phyloP scores from a whole-genome alignment of 2,797 vertebrate species.

The Sebastolobus alascanus region DNA sequence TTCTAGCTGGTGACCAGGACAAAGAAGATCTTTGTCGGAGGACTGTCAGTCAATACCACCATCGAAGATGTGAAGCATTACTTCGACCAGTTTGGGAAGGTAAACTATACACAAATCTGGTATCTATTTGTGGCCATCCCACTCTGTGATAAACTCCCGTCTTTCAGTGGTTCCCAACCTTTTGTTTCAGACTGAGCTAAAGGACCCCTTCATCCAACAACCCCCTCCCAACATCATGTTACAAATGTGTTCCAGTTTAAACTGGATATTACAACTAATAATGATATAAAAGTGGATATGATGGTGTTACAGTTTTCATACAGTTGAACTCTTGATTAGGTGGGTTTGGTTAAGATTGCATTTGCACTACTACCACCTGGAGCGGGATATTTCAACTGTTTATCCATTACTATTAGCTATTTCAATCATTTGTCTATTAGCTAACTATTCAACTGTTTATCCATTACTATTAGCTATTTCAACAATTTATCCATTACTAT shows the following conservation, averaged over 20 bases:
- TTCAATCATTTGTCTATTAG: no score
- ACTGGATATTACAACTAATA: neutral
- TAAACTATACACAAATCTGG: conserved; percentile 66
- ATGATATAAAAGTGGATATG: neutral
- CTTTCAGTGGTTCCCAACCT: conserved; percentile 1
- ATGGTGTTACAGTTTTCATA: neutral
- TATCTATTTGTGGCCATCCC: conserved; percentile 2
- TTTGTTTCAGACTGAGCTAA: neutral
- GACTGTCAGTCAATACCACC: conserved; percentile 95
- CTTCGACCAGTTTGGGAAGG: conserved; percentile 98
- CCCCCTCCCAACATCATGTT: neutral
- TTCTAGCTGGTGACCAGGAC: conserved; percentile 97
- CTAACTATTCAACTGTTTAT: no score
- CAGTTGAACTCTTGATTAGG: neutral
- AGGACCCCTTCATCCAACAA: neutral
- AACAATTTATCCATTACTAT: no score
- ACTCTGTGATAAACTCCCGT: conserved; percentile 2
- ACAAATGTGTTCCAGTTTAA: neutral
- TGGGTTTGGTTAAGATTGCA: neutral
- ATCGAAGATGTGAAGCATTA: conserved; percentile 97
- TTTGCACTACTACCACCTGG: neutral
- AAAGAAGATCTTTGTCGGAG: conserved; percentile 98
- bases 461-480: no score
- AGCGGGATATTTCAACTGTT: neutral
- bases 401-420: neutral